phyloP scores from a whole-genome alignment of 2,888 invertebrate species.

The Nysson spinosus region DNA sequence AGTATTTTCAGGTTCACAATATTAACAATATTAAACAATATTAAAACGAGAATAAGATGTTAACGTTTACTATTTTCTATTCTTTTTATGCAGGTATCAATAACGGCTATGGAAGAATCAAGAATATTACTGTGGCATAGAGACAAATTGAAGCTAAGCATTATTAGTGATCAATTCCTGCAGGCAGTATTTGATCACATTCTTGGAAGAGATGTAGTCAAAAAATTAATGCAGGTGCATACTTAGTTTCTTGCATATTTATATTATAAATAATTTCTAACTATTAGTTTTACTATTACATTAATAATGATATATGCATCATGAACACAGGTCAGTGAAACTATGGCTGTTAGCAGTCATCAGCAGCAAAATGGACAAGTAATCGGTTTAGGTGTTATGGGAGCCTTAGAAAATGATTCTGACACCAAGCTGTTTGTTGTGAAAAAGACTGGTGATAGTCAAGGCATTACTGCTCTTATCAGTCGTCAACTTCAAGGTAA shows the following conservation, averaged over 20 bases:
- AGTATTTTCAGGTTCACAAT: conserved; percentile 86
- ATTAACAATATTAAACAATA: not conserved
- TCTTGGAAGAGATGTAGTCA: conserved; percentile 90
- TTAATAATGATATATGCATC: not conserved
- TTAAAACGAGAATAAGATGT: not conserved
- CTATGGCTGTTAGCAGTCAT: conserved; percentile 87
- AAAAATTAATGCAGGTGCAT: conserved; percentile 89
- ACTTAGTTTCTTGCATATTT: not conserved
- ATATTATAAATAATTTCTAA: not conserved
- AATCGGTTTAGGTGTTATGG: conserved; percentile 68
- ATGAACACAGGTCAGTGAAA: conserved; percentile 84
- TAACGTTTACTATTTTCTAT: not conserved
- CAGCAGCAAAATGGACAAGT: conserved; percentile 83
- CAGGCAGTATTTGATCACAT: conserved; percentile 93
- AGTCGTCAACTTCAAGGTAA: conserved; percentile 88
- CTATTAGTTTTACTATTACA: too few relatives aligned
- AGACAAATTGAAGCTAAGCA: conserved; percentile 90
- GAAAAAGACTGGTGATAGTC: conserved; percentile 86
- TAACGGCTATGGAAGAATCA: conserved; percentile 92
- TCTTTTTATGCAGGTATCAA: conserved; percentile 83
- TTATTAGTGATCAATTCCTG: conserved; percentile 89
- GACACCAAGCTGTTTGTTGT: conserved; percentile 88
- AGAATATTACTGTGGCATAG: conserved; percentile 90
- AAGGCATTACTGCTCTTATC: conserved; percentile 87
- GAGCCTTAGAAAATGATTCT: conserved; percentile 78